phyloP scores from a whole-genome alignment of 2,113 vertebrate species.

The Trichechus manatus region DNA sequence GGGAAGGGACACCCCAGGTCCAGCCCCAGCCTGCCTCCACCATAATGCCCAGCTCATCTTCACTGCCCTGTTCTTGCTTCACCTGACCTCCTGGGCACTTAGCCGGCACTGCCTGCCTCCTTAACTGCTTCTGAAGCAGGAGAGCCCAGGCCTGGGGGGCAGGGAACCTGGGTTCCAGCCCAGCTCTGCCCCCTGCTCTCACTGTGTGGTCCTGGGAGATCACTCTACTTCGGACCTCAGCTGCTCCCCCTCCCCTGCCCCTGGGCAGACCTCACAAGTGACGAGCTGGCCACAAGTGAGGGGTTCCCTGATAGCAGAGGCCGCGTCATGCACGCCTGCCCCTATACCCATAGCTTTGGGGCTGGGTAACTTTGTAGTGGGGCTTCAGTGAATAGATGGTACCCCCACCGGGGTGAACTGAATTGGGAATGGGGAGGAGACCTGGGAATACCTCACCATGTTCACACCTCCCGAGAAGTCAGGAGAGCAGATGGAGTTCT shows the following conservation, averaged over 20 bases:
- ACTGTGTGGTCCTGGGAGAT: background rate
- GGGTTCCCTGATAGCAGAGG: background rate
- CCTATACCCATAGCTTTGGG: background rate
- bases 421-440: background rate
- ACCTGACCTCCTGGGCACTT: background rate
- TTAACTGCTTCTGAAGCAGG: slow-evolving; percentile 47
- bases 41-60: background rate
- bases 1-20: background rate
- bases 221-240: background rate
- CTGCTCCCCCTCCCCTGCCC: background rate
- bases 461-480: slow-evolving; percentile 93
- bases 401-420: fast-evolving
- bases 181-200: background rate
- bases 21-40: background rate
- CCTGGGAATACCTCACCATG: slow-evolving; percentile 89
- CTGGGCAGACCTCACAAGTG: background rate
- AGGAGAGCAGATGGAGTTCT: slow-evolving; percentile 94
- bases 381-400: background rate
- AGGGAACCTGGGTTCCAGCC: slow-evolving; percentile 4
- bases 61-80: background rate
- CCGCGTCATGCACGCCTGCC: fast-evolving
- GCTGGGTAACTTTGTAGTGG: background rate
- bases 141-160: background rate
- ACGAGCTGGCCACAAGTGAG: background rate
- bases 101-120: background rate